phyloP scores from a whole-genome alignment of 2,797 vertebrate species.

The Gypaetus barbatus region DNA sequence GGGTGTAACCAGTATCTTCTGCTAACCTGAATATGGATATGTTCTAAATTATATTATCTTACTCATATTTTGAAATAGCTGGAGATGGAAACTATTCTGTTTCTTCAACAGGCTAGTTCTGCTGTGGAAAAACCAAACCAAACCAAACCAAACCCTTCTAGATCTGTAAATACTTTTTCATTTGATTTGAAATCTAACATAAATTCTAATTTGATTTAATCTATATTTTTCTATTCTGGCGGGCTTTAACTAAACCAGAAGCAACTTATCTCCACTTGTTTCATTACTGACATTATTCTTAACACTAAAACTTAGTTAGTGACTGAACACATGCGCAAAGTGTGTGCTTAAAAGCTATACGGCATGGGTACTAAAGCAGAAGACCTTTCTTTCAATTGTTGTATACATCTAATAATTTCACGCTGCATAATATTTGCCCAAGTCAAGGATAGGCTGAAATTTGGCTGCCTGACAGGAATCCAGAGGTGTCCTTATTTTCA shows the following conservation, averaged over 20 bases:
- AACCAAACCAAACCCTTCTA: background rate
- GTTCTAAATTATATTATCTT: background rate
- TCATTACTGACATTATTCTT: background rate
- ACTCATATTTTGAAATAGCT: background rate
- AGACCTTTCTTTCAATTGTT: background rate
- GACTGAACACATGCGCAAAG: background rate
- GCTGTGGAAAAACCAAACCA: background rate
- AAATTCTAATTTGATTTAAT: background rate
- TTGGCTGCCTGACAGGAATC: background rate
- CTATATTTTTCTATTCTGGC: background rate
- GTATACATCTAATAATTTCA: background rate
- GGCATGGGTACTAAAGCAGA: background rate
- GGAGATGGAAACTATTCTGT: background rate
- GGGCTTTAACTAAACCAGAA: background rate
- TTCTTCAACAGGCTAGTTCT: background rate
- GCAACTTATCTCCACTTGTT: background rate
- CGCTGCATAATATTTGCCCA: background rate
- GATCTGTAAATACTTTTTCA: background rate
- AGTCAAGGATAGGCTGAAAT: background rate
- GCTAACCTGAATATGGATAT: background rate
- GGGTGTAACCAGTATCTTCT: background rate
- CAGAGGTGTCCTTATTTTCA: background rate
- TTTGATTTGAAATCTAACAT: background rate
- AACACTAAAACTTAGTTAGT: background rate
- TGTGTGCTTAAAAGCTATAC: background rate